Conservation (phyloP, 1,140 invertebrate genomes). For the Macrosteles quadrilineatus region DNA sequence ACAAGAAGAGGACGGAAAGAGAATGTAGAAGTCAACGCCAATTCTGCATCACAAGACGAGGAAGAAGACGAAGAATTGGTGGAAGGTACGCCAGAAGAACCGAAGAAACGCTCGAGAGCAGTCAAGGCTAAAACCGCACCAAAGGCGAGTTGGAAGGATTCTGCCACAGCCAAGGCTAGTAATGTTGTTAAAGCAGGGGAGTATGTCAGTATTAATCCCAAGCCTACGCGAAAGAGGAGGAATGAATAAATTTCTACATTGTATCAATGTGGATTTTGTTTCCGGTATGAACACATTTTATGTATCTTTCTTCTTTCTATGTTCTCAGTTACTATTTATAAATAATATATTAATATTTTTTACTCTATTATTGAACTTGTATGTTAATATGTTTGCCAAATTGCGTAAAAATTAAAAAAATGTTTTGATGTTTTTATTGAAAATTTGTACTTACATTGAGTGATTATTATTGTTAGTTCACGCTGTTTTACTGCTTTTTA, state of each 20-base stretch:
- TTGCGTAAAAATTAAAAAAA: too few relatives aligned
- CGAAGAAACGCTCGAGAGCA: constrained; percentile 25
- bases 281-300: too few relatives aligned
- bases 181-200: constrained; percentile 32
- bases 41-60: constrained; percentile 32
- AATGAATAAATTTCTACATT: neutral
- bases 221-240: constrained; percentile 1
- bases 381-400: too few relatives aligned
- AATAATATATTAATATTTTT: too few relatives aligned
- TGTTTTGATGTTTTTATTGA: too few relatives aligned
- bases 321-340: too few relatives aligned
- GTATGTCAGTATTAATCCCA: constrained; percentile 17
- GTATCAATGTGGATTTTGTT: too few relatives aligned
- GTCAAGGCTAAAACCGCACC: neutral
- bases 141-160: constrained; percentile 34
- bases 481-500: too few relatives aligned
- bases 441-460: too few relatives aligned
- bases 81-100: constrained; percentile 26
- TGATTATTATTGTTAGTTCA: too few relatives aligned
- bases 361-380: too few relatives aligned
- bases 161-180: constrained; percentile 23
- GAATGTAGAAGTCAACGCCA: constrained; percentile 17
- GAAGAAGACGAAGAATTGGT: constrained; percentile 20
- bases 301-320: too few relatives aligned
- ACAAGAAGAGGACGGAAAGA: neutral